Percentiles rank a stretch among this genome's conserved stretches.
These are phyloP conservation scores for Lordiphosa clarofinis DNA, from an alignment of 1,140 invertebrate genomes.

Conservation along the genomic window DNA sequence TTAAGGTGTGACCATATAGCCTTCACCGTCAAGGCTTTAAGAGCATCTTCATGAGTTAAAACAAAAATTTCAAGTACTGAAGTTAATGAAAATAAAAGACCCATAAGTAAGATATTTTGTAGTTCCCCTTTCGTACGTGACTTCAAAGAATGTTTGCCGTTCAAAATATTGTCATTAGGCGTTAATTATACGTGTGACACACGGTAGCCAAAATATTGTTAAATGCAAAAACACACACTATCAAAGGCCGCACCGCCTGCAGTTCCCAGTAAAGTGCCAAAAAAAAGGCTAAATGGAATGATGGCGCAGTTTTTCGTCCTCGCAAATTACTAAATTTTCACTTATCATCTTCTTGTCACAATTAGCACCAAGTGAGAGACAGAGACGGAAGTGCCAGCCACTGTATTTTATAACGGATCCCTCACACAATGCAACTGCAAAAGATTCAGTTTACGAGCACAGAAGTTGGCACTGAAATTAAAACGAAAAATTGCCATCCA, in stretches of 20 bases:
- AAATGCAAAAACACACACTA: neutral
- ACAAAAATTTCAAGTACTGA: no score
- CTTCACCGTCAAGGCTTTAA: no score
- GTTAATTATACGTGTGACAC: slow-evolving; percentile 31
- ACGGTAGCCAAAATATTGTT: slow-evolving; percentile 32
- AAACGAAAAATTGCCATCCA: slow-evolving; percentile 67
- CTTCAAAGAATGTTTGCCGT: slow-evolving; percentile 27
- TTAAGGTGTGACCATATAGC: no score
- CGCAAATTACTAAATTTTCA: slow-evolving; percentile 21
- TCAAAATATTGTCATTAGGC: slow-evolving; percentile 45
- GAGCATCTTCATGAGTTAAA: no score
- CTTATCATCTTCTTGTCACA: slow-evolving; percentile 19
- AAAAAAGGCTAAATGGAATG: neutral
- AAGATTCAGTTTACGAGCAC: slow-evolving; percentile 16
- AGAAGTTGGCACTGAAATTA: slow-evolving; percentile 65
- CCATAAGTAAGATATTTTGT: no score
- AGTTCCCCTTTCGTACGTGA: no score
- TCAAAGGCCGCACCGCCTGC: slow-evolving; percentile 8
- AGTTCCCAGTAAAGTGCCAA: slow-evolving; percentile 10
- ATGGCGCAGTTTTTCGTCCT: slow-evolving; percentile 8
- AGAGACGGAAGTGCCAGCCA: slow-evolving; percentile 37
- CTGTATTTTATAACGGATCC: slow-evolving; percentile 63
- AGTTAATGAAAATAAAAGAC: no score
- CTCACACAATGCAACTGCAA: slow-evolving; percentile 20
- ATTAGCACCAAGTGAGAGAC: slow-evolving; percentile 25